Base-by-base conservation (phyloP, 2,113 vertebrate species). In the Chrysemys picta region DNA sequence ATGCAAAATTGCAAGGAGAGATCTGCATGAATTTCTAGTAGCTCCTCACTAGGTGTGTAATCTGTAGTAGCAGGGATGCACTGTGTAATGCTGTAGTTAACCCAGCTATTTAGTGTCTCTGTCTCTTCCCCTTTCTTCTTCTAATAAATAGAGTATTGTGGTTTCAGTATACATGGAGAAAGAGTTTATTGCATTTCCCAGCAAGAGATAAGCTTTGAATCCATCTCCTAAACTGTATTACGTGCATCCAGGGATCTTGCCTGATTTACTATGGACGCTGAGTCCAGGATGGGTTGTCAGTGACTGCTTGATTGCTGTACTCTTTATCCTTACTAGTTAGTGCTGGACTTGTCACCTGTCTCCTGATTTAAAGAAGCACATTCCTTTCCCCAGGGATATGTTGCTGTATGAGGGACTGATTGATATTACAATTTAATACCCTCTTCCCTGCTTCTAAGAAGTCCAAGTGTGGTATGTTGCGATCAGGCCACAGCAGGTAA, bases 281-380 rank as follows among this genome's bases (percentile, higher is more conserved):
- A 3, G 3, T 5, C 69, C 8, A 78, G 75, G 42, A 29, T 47
- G 22, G 24, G 14, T 47, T 47, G 0, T 42, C 0, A 6, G 27
- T 4, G 1, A 10, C 42, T 79, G 22, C 22, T 0, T 0, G 2
- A 1, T n/a, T 49, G 25, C 17, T 8, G 4, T 47, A 11, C 25
- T 0, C 0, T 3, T 21, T 35, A 91, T 27, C 53, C 80, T 49
- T 0, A 1, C 83, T 83, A 85, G 72, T 25, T 76, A 75, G 82
- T 47, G 0, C 10, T 6, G 0, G 0, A 0, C 83, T 75, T 57
- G 50, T 62, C 0, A 5, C 54, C 75, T 1, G 57, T 27, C 0
- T 29, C 50, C 80, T 0, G 1, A 25, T 8, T 7, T 56, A 35
- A 0, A 82, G 0, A 1, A 75, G 24, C 9, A 0, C 7, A 22